Evolutionary conservation across 2,113 vertebrate genomes (phyloP), one percentile per base, ranked within the genome.

Genomic region (Syngnathus typhle): DNA sequence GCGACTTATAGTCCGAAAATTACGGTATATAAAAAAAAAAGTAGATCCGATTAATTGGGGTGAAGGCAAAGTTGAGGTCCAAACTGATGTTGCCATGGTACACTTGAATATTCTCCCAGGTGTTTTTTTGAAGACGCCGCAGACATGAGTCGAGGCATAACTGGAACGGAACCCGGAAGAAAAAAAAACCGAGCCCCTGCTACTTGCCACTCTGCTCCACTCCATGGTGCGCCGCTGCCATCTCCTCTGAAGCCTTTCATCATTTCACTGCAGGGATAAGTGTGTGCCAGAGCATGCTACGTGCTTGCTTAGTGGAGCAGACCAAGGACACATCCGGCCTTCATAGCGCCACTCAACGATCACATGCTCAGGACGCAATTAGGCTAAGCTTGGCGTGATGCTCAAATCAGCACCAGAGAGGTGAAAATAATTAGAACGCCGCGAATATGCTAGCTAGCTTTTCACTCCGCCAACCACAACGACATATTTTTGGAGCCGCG

Each of bases 241-340:
- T 72, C 67, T 69, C 78, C 82, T 80, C 75, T 68, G 4, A 66
- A 51, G 59, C 76, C 75, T 88, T 85, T 83, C 82, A 66, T 88
- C 79, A 87, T 80, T 84, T 77, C 70, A 70, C 62, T 56, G 27
- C 41, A 3, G 72, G 82, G 83, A 84, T 79, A 68, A 70, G 19
- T 75, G 67, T 75, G 70, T 7, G 32, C 63, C 76, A 80, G 79
- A 76, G 78, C 69, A 79, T 16, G 27, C 43, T 77, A 65, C 70
- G 19, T 21, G n/a, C 49, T 8, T 10, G 49, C 0, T 70, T 67
- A 74, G 71, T 60, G 61, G 55, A 41, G 52, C 70, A 44, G 63
- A 56, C 69, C 70, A 73, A 71, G 73, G 75, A 52, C 49, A 39
- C 1, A 18, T 65, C 68, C 39, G 32, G 41, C 43, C 39, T 32